phyloP scores from a whole-genome alignment of 2,797 vertebrate genomes.

The Crocidura indochinensis region DNA sequence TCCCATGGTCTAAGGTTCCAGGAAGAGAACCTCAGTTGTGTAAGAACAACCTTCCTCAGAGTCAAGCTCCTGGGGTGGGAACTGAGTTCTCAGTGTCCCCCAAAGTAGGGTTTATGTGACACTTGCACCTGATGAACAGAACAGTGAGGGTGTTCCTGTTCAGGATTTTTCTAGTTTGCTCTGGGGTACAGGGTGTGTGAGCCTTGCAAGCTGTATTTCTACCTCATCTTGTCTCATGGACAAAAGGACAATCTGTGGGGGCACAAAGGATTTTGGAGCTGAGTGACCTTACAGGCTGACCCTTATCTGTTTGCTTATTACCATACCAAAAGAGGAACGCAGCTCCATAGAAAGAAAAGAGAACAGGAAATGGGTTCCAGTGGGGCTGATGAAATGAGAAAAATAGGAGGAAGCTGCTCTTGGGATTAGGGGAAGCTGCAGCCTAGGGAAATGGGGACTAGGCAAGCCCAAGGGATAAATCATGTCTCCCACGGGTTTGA shows the following conservation, averaged over 20 bases:
- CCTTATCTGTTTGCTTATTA: constrained; percentile 74
- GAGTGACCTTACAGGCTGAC: constrained; percentile 19
- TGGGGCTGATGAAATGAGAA: constrained; percentile 58
- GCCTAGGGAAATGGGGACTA: not conserved
- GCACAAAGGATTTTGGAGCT: not conserved
- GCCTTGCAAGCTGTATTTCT: rapidly evolving
- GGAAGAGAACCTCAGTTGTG: no score
- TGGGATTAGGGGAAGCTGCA: not conserved
- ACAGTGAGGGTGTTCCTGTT: no score
- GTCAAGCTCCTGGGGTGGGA: no score
- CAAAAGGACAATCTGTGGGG: constrained; percentile 3
- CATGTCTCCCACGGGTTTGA: not conserved
- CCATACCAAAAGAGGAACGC: constrained; percentile 63
- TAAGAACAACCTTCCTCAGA: no score
- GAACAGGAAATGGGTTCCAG: constrained; percentile 75
- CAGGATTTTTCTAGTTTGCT: not conserved
- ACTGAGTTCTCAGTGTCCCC: not conserved
- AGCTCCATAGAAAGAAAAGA: constrained; percentile 63
- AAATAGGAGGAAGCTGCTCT: constrained; percentile 79
- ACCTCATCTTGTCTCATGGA: not conserved
- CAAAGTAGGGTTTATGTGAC: no score
- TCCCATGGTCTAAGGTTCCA: no score
- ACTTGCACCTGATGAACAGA: not conserved
- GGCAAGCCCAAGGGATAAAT: not conserved
- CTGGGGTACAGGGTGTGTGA: not conserved